Base-by-base conservation (phyloP, 2,797 vertebrate genomes). In the Lemur catta region DNA sequence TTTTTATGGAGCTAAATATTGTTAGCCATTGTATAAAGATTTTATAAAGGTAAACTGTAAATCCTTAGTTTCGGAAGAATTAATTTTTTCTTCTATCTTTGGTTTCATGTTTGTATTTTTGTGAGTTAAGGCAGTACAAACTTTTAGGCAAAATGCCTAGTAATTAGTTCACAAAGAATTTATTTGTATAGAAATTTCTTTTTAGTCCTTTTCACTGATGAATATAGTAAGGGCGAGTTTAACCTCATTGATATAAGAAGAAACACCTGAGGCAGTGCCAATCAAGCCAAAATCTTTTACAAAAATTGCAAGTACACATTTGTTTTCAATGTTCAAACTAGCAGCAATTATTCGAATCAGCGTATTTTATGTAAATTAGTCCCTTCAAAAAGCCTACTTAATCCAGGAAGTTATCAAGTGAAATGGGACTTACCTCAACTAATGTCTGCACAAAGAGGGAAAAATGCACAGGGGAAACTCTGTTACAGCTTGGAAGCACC, bases 381-480 rank as follows among this genome's bases (percentile, higher is more conserved):
- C 67, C 38, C 48, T 93, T 98, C 82, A 79, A 93, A 96, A 96
- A 97, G 50, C 17, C 28, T 95, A 26, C 85, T 65, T 98, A 97
- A 97, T 97, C 91, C 96, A 69, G 89, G 63, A 71, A 67, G 82
- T 96, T 98, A 95, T 96, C 98, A 97, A 96, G 2, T 74, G 26
- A 98, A 98, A 98, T 93, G 74, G 52, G 85, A 97, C 98, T 98
- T 98, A 93, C 82, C 76, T 92, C 80, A 96, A 91, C 24, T 6
- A 97, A 87, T 65, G 86, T 93, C 93, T 97, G 61, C 17, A 79
- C 50, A 52, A 95, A 80, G 81, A 97, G 76, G n/a, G 35, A 91
- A 91, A 97, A 97, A 48, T 59, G 93, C 65, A 84, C 8, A 15
- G 61, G 20, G 57, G 82, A 97, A 97, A 95, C 97, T 81, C 91